Base-by-base conservation (phyloP, 2,113 vertebrate genomes). In the Cygnus atratus region DNA sequence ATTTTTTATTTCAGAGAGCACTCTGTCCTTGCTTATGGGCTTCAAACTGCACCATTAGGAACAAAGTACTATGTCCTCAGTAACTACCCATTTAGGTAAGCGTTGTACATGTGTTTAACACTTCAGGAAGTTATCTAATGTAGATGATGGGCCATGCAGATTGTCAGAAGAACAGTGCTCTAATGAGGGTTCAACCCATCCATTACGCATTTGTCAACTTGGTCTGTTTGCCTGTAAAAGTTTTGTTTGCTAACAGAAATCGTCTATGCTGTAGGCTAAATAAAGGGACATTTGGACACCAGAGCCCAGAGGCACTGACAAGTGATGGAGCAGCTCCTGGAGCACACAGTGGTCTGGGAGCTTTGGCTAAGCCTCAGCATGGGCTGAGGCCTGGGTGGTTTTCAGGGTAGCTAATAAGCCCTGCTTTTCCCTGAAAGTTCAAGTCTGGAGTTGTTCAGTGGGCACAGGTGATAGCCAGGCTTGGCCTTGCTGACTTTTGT, bases 51-150 rank as follows among this genome's bases (percentile, higher is more conserved):
- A 63, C 71, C 84, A 25, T 81, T 94, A 84, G 87, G 91, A 94
- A 84, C 55, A 62, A 93, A 92, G 59, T 92, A 80, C 88, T 87
- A 59, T 66, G 76, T 91, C 62, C 77, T 87, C 91, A 86, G 87
- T 93, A 95, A 84, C 95, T 90, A 87, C 93, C 95, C 70, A 57
- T 93, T 96, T 90, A 35, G 63, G 55, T 88, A 92, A 92, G 76
- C 81, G 61, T 76, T 28, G 20, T 93, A 61, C n/a, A 35, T 70
- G 35, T 78, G 61, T 96, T 97, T 96, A 91, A 93, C 93, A 48
- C 21, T 22, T 92, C 35, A 86, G 89, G 75, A 66, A 95, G 67
- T 96, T 88, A 75, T 94, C 96, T 90, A 86, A n/a, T 55, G 67
- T 77, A 87, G 95, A 92, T 92, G 88, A 66, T 91, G 65, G 84